These are phyloP conservation scores for Falco biarmicus DNA, from an alignment of 2,797 vertebrate species.

Conservation along the genomic window DNA sequence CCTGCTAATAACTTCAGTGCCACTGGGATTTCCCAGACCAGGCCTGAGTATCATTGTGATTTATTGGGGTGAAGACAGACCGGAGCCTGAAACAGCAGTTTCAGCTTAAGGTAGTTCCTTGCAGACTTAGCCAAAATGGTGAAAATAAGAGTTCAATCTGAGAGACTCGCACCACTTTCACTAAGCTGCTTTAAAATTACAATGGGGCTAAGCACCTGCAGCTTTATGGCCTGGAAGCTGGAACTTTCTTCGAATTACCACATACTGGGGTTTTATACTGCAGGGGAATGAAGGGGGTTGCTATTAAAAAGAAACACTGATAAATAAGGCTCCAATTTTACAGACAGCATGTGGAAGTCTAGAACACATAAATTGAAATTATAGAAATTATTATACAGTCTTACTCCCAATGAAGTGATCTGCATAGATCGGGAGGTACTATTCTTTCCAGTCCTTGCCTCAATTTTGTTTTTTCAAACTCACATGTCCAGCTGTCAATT, in stretches of 20 bases:
- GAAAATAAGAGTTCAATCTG: neutral
- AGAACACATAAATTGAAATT: neutral
- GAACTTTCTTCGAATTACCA: neutral
- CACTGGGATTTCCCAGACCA: neutral
- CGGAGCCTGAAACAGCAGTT: neutral
- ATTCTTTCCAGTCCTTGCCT: neutral
- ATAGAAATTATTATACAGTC: neutral
- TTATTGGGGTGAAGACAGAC: neutral
- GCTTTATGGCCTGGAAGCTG: neutral
- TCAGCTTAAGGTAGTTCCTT: neutral
- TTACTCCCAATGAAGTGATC: neutral
- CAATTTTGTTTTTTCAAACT: neutral
- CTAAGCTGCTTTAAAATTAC: neutral
- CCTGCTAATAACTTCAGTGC: neutral
- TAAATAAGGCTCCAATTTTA: neutral
- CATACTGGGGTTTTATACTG: neutral
- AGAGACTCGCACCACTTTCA: neutral
- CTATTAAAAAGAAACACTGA: neutral
- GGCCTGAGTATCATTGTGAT: neutral
- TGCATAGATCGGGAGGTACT: neutral
- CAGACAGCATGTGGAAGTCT: neutral
- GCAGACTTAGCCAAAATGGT: neutral
- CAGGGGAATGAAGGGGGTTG: accelerated
- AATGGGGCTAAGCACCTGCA: neutral
- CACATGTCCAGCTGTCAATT: neutral